Conservation (phyloP, 2,113 vertebrate genomes). For the Hiodon tergisus region DNA sequence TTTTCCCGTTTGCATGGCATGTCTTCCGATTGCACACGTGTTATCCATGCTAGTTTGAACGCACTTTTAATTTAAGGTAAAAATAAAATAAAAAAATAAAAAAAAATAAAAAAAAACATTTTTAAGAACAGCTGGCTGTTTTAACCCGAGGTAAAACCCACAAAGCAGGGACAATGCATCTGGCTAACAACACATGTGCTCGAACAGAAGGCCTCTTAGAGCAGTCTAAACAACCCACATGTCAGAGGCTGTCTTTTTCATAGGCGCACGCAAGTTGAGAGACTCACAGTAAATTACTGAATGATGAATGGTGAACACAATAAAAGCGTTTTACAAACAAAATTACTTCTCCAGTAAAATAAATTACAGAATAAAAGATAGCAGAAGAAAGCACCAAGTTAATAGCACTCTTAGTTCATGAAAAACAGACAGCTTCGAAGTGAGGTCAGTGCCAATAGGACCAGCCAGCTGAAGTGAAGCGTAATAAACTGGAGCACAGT, state of each 20-base stretch:
- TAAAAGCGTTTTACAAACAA: not conserved
- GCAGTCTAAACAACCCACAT: not conserved
- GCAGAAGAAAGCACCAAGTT: not conserved
- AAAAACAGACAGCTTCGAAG: not conserved
- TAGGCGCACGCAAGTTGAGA: not conserved
- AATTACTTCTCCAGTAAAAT: not conserved
- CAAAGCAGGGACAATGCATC: not conserved
- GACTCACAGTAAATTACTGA: not conserved
- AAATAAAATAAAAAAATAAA: no score
- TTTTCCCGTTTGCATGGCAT: not conserved
- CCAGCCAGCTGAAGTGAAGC: not conserved
- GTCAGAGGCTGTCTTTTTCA: not conserved
- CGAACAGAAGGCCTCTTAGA: not conserved
- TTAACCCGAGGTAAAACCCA: not conserved
- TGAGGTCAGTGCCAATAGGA: not conserved
- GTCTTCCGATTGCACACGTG: not conserved
- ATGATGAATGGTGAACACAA: not conserved
- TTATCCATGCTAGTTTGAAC: no score
- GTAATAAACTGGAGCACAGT: not conserved
- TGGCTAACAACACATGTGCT: not conserved
- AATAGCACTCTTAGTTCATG: not conserved
- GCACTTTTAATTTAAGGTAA: no score
- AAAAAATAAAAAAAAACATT: not conserved
- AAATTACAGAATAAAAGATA: not conserved
- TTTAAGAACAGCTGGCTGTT: not conserved